These are phyloP conservation scores for Lycorma delicatula DNA, from an alignment of 1,140 invertebrate species.

Conservation along the genomic window DNA sequence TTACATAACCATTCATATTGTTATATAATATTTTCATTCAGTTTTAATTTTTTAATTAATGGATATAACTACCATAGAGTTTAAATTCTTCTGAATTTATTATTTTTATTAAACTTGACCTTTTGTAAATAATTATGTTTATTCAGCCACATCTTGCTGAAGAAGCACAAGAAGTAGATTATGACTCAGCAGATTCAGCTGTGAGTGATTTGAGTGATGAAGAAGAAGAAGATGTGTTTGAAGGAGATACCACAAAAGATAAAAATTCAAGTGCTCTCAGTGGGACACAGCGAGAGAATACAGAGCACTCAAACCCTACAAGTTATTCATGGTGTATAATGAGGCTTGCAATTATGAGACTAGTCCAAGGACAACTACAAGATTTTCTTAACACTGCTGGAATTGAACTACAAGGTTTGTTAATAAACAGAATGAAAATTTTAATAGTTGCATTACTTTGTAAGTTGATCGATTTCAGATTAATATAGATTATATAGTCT, in stretches of 20 bases:
- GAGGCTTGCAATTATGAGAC: slow-evolving; percentile 74
- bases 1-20: too few species aligned
- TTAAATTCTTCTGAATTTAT: too few species aligned
- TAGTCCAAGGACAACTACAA: slow-evolving; percentile 70
- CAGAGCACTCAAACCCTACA: slow-evolving; percentile 82
- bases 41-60: too few species aligned
- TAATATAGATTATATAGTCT: too few species aligned
- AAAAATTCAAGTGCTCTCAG: slow-evolving; percentile 42
- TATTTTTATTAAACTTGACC: too few species aligned
- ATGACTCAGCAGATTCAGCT: slow-evolving; percentile 81
- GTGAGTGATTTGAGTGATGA: slow-evolving; percentile 64
- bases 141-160: slow-evolving; percentile 54
- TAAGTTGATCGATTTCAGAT: too few species aligned
- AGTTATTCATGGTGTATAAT: slow-evolving; percentile 89
- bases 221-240: slow-evolving; percentile 70
- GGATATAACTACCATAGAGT: too few species aligned
- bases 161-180: slow-evolving; percentile 65
- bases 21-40: too few species aligned
- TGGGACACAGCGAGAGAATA: slow-evolving; percentile 50
- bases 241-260: slow-evolving; percentile 33
- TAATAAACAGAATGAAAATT: too few species aligned
- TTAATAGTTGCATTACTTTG: too few species aligned
- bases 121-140: slow-evolving; percentile 5
- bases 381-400: slow-evolving; percentile 75
- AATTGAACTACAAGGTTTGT: slow-evolving; percentile 79